Evolutionary conservation across 1,140 invertebrate species (phyloP), one percentile per base, ranked within the genome.

Genomic region (Protaetia brevitarsis): DNA sequence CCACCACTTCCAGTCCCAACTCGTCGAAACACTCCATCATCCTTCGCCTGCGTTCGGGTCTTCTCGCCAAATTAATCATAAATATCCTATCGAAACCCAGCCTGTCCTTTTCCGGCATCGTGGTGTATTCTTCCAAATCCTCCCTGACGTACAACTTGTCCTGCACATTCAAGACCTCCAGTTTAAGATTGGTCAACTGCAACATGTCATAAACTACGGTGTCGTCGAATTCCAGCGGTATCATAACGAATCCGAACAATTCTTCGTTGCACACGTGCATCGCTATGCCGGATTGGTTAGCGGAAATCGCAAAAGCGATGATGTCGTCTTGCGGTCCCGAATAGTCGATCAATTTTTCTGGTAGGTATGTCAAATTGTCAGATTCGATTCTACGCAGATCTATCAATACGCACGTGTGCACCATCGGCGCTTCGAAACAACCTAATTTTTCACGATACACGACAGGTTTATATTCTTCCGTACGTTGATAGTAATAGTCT

Each of bases 281-380:
- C 2, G 85, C 77, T 58, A 96, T 80, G 67, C 81, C 87, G 89
- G 86, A 84, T 70, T 80, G 82, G 74, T 88, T 90, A 8, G 96
- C 95, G 65, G 89, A 90, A 6, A 91, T 74, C 4, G 95, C 95
- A 84, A 99, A 98, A 8, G 90, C 86, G 72, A 98, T 97, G 34
- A 98, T 96, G 78, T 99, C 96, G 82, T 98, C 95, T 5, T 85
- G 79, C 0, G 95, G 94, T 31, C 93, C 92, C 59, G 86, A 80
- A 65, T 90, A 91, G 29, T 84, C 78, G 0, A 72, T 60, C 1
- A 93, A 71, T 61, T 87, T 87, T 19, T 82, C 77, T 0, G 87
- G 82, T 60, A 87, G 79, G 76, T 97, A 99, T 1, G 93, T 92
- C 2, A 99, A 81, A 34, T 77, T 75, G 57, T 91, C 85, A 1